Base-by-base conservation (phyloP, 1,140 invertebrate genomes). In the Ips nitidus region DNA sequence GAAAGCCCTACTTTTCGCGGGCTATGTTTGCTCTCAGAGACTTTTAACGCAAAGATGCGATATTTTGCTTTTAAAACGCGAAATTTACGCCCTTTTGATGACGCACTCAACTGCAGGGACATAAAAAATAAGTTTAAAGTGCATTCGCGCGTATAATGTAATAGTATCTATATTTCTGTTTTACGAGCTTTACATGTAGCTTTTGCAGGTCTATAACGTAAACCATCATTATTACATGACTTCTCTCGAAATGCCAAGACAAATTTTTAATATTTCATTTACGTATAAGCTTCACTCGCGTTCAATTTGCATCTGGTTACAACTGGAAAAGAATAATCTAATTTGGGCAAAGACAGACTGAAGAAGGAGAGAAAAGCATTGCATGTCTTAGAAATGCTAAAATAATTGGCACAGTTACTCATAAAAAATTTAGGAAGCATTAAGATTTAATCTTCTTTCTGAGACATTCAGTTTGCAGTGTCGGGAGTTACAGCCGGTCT, bases 61-160 rank as follows among this genome's bases (percentile, higher is more conserved):
- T 69, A 69, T 69, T 69, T 69, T 47, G 66, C 66, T 69, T 69
- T 66, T 61, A 61, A 69, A 69, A 69, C 55, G 66, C 57, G 66
- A 69, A 69, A 69, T 69, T 69, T 69, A 61, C 66, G 66, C 66
- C 50, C 58, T 69, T 69, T 69, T 69, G 66, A 69, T 69, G 58
- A 60, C 66, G 66, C 66, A 69, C 66, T 69, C 67, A 69, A 69
- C 52, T 69, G 47, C 67, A 53, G 36, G 7, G 41, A 57, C 37
- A 57, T 45, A 61, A 68, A 69, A 69, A 69, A 69, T 69, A 56
- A 69, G 58, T 61, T 55, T 69, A 43, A 57, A 43, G 52, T 66
- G 52, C 63, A 66, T 55, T 41, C 7, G 63, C n/a, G 53, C 53
- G 63, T 41, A 57, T 66, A 66, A 66, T 56, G 61, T 64, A 6